Base-by-base conservation (phyloP, 2,113 vertebrate genomes). In the Phylloscopus whistleri region DNA sequence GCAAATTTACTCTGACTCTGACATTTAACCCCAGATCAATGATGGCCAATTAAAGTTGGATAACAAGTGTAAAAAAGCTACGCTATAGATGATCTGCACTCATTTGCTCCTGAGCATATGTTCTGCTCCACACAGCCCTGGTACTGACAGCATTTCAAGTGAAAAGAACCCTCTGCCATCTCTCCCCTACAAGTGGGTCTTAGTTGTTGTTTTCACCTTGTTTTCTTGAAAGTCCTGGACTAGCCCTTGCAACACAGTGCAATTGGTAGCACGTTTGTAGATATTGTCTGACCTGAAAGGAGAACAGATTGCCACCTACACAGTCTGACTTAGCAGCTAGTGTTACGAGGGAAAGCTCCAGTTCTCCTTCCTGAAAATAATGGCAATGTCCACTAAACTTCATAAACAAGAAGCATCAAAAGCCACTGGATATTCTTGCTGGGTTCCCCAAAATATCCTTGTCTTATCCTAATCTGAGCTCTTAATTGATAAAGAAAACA, bases 41-140 rank as follows among this genome's bases (percentile, higher is more conserved):
- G 67, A 53, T 0, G 0, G 44, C 16, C 66, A 82, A 52, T 52
- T 52, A 73, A 81, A 8, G 5, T 6, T 66, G 31, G 26, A 8
- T 72, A 88, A 37, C 8, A 84, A 66, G 16, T 3, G 2, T 62
- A 49, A 69, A 81, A 44, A 39, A 30, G 21, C 35, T 39, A 66
- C 5, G 0, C 8, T 24, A 77, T 5, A 70, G 51, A 39, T 51
- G 55, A 92, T 9, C 27, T 0, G 1, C 18, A 9, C 15, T 62
- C 33, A 53, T 58, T 73, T 58, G 26, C 27, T 63, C 33, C 49
- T 44, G 22, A 80, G 46, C 0, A 0, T 6, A 37, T 10, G 49
- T 6, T 87, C 11, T 48, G 51, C 30, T 76, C 17, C 0, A 2
- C 58, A 21, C n/a, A 79, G 58, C 15, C 37, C 37, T 73, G 49